phyloP scores from a whole-genome alignment of 2,888 invertebrate genomes.

The Eremobia ochroleuca region DNA sequence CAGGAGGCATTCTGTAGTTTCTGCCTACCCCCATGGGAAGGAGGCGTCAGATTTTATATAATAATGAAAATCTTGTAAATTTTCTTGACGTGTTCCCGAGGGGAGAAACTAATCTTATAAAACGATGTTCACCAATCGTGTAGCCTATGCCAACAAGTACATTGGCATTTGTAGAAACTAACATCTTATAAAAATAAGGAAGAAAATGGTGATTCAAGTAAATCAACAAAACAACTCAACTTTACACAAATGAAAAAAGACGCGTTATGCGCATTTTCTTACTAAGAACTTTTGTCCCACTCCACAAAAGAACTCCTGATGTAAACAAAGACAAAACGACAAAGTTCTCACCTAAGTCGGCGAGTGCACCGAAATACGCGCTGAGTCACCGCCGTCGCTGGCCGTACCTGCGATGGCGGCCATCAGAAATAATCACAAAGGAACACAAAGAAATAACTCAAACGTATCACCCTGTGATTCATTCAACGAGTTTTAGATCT shows the following conservation, averaged over 20 bases:
- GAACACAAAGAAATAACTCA: conserved; percentile 79
- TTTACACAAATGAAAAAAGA: neutral
- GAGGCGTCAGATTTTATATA: too few species aligned
- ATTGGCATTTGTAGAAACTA: neutral
- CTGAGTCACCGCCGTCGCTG: conserved; percentile 70
- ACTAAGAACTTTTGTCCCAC: neutral
- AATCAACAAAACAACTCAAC: neutral
- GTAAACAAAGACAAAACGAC: conserved; percentile 62
- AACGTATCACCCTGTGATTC: conserved; percentile 69
- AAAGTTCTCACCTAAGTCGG: conserved; percentile 65
- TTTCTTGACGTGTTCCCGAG: neutral
- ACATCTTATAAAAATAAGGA: neutral
- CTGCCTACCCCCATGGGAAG: too few species aligned
- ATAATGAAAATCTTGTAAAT: neutral
- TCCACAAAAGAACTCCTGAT: conserved; percentile 57
- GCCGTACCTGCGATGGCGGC: conserved; percentile 69
- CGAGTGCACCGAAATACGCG: conserved; percentile 69
- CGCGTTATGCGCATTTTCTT: conserved; percentile 8
- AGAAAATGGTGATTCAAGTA: neutral
- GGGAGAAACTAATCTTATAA: neutral
- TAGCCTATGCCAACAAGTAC: neutral
- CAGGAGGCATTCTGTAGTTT: too few species aligned
- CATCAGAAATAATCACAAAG: conserved; percentile 83
- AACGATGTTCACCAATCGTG: neutral
- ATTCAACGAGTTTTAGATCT: conserved; percentile 61